Conservation (phyloP, 1,140 invertebrate genomes). For the Orchesella cincta region DNA sequence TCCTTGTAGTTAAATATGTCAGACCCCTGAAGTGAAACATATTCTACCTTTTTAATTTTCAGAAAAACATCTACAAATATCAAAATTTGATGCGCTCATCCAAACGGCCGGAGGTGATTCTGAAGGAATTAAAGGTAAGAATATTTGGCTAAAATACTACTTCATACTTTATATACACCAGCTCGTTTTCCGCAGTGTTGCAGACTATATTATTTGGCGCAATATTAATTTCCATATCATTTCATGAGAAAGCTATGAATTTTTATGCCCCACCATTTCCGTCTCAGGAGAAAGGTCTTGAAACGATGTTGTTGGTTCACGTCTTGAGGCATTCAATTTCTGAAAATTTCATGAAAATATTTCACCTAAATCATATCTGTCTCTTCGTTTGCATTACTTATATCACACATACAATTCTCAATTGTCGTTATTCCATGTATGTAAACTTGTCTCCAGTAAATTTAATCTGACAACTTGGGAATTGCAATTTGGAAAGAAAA, state of each 20-base stretch:
- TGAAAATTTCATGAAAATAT: background rate
- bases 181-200: no score
- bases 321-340: slow-evolving; percentile 8
- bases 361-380: slow-evolving; percentile 3
- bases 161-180: no score
- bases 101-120: slow-evolving; percentile 72
- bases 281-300: background rate
- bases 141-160: background rate
- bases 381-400: background rate
- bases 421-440: background rate
- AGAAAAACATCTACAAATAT: slow-evolving; percentile 80
- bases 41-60: slow-evolving; percentile 54
- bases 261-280: no score
- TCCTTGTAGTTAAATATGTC: background rate
- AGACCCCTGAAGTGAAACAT: background rate
- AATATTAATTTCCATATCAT: no score
- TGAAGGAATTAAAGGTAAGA: slow-evolving; percentile 76
- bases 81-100: slow-evolving; percentile 69
- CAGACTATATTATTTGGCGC: no score
- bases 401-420: background rate
- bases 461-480: slow-evolving; percentile 26
- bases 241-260: no score
- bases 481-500: slow-evolving; percentile 23
- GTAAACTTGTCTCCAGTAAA: slow-evolving; percentile 3
- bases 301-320: background rate